Evolutionary conservation across 1,140 invertebrate genomes (phyloP).

Genomic region (Sarcophaga peregrina): DNA sequence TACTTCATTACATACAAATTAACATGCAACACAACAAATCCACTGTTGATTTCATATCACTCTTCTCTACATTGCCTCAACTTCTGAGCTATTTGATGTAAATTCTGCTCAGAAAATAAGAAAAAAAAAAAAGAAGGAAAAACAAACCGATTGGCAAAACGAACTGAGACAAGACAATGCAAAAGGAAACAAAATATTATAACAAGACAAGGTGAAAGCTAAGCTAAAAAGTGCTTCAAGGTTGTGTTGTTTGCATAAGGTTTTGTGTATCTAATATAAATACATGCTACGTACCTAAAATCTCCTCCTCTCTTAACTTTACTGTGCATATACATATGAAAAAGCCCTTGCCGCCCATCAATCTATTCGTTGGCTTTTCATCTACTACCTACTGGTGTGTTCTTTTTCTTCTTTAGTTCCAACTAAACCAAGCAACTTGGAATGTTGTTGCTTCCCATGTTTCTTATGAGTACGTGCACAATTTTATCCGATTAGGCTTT

Average conservation of each 20-base stretch:
- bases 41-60: constrained; percentile 18
- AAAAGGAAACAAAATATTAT: background rate
- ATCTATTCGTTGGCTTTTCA: background rate
- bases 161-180: no score
- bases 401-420: background rate
- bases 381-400: background rate
- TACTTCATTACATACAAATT: background rate
- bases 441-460: background rate
- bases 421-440: background rate
- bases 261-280: background rate
- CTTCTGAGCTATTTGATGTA: background rate
- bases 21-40: constrained; percentile 19
- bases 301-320: background rate
- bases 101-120: background rate
- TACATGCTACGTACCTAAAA: background rate
- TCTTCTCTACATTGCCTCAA: background rate
- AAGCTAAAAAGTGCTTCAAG: constrained; percentile 11
- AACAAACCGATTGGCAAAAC: background rate
- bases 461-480: constrained; percentile 7
- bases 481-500: constrained; percentile 38
- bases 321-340: no score
- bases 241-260: background rate
- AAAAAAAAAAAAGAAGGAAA: background rate
- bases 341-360: background rate
- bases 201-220: background rate